Conservation (phyloP, 2,113 vertebrate genomes). For the Saimiri boliviensis region DNA sequence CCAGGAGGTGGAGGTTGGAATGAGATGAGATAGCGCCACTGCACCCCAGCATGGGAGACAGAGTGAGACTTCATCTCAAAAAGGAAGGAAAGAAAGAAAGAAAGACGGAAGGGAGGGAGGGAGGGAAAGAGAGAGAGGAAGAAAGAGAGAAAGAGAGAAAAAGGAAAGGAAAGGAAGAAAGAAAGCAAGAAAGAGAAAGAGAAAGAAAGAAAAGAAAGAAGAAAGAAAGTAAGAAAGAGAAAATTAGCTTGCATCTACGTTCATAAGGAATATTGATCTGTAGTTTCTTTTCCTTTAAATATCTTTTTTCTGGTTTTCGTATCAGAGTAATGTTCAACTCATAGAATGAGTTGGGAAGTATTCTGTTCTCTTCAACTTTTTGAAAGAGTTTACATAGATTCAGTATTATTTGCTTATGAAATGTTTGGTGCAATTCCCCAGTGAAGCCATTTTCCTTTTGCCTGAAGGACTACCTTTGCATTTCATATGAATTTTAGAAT, state of each 20-base stretch:
- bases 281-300: neutral
- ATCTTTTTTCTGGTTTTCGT: neutral
- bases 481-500: neutral
- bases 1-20: no score
- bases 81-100: no score
- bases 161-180: no score
- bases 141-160: no score
- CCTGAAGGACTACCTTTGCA: neutral
- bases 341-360: neutral
- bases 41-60: no score
- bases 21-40: no score
- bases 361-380: neutral
- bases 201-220: no score
- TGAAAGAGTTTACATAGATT: neutral
- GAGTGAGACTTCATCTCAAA: no score
- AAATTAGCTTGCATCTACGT: neutral
- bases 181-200: no score
- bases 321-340: neutral
- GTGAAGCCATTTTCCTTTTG: neutral
- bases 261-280: neutral
- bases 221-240: no score
- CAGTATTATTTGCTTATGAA: neutral
- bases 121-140: rapidly evolving
- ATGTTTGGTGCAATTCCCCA: neutral
- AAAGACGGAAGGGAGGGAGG: no score